Evolutionary conservation across 2,113 vertebrate species (phyloP), one percentile per base, ranked within the genome.

Genomic region (Phrynosoma platyrhinos): DNA sequence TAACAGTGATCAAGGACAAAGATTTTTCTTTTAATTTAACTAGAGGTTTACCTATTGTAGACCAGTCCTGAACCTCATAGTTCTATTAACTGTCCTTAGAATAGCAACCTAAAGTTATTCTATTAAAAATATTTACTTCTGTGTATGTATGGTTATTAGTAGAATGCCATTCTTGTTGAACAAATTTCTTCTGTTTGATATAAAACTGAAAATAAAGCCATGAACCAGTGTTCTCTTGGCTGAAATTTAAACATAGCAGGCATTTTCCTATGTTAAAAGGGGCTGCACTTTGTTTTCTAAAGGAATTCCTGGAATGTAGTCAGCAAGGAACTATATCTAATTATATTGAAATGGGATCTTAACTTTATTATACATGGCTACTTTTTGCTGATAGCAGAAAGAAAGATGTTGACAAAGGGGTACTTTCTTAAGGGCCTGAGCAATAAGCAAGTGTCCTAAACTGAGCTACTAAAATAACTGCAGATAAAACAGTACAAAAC

Each of bases 261-360:
- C 89, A 93, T 95, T 93, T 93, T 16, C 94, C 81, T 82, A 92
- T 88, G 94, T 82, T n/a, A 86, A 90, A 95, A 92, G 94, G 90
- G 3, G 88, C 95, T 95, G 89, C 86, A 95, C 94, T 93, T 96
- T 91, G 85, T 77, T 62, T 62, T n/a, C 47, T 80, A 77, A 91
- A 95, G 90, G 95, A 96, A 97, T 96, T 95, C 88, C 87, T 96
- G 95, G 95, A 96, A 97, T 96, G 93, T 91, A 95, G 91, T 92
- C 92, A 92, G 90, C 87, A 71, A 95, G 92, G 94, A 95, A 95
- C 93, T 91, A 94, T 89, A 85, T 93, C 94, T 95, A 96, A 96
- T 95, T 96, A 96, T 93, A 92, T 91, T 95, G 95, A 96, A 97
- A 97, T 93, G 92, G 93, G 95, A 97, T 94, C 91, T 95, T 95